Evolutionary conservation across 2,113 vertebrate species (phyloP), one percentile per base, ranked within the genome.

Genomic region (Peromyscus polionotus): DNA sequence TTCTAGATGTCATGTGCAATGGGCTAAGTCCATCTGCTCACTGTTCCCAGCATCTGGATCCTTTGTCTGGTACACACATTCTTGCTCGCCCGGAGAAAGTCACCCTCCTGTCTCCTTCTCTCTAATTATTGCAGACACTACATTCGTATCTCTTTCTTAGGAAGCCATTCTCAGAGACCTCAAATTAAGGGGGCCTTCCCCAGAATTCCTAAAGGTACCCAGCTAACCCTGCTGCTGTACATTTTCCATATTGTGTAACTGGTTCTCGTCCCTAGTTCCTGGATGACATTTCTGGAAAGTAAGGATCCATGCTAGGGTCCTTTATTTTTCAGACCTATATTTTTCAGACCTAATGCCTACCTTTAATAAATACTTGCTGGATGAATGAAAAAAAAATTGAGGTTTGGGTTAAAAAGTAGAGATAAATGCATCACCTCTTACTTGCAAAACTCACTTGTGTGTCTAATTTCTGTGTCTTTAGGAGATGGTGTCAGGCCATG

Each of bases 311-410:
- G n/a, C 84, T 88, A 83, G 51, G 57, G 70, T 97, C 93, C 51
- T 86, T 93, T 68, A 51, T 92, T 80, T 86, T 61, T 36, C 14
- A 76, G 81, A 65, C 28, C 48, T 61, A 80, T 68, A 51, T 92
- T 80, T 86, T 61, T 36, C 14, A 76, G 81, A 65, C 28, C 48
- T 61, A 80, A 28, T 7, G 94, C 42, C 59, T 84, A 95, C 4
- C 39, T 92, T 70, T 39, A n/a, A 92, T 88, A 90, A 95, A 95
- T 91, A 91, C 73, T 79, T 95, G 92, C 68, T 97, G 76, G 93
- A 61, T 94, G 14, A 87, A 85, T 88, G 33, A 92, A 79, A 92
- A 84, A 84, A 96, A 88, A 48, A n/a, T 79, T 65, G 39, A 91
- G 75, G 20, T 42, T 73, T 93, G 33, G 17, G 54, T 88, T 63